Base-by-base conservation (phyloP, 1,140 invertebrate genomes). In the Vollenhovia emeryi region DNA sequence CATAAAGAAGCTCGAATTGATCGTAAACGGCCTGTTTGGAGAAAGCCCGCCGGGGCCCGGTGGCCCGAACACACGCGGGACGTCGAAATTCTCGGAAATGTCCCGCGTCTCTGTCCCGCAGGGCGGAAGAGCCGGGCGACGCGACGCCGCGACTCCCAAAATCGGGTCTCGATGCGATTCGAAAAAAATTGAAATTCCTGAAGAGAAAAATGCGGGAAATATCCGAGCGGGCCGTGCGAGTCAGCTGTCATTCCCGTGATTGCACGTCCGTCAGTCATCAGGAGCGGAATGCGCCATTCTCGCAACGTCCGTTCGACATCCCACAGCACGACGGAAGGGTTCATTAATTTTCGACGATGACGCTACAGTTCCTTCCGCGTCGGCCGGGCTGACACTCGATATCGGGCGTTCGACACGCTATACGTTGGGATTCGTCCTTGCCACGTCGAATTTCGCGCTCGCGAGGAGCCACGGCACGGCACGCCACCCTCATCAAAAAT, bases 1-100 rank as follows among this genome's bases (percentile, higher is more conserved):
- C 93, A 91, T 93, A 92, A 94, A 93, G 85, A 92, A 91, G 89
- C 89, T 92, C 90, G 91, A 92, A 91, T 87, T 86, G 89, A 87
- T 93, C 91, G 91, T 92, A 93, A 93, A 92, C 89, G 91, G 74
- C 21, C 50, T 18, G 87, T 59, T 52, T 40, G 76, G 87, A 84
- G 82, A 74, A 86, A 43, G 48, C 50, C 69, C 27, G 45, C 52
- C 50, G 52, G n/a, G n/a, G n/a, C 13, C 45, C 30, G 1, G 15
- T 60, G 55, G 60, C n/a, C 24, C 4, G 50, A 73, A 86, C 30
- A 57, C 27, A 43, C 48, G 21, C 55, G 18, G 18, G 15, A 50
- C 18, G 43, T 55, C 48, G 50, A 85, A 89, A 89, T 80, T 87
- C 71, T 86, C 57, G n/a, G 36, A 43, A 66, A 59, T 60, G 57